These are phyloP conservation scores for Bucco capensis DNA, from an alignment of 2,113 vertebrate species.

Conservation along the genomic window DNA sequence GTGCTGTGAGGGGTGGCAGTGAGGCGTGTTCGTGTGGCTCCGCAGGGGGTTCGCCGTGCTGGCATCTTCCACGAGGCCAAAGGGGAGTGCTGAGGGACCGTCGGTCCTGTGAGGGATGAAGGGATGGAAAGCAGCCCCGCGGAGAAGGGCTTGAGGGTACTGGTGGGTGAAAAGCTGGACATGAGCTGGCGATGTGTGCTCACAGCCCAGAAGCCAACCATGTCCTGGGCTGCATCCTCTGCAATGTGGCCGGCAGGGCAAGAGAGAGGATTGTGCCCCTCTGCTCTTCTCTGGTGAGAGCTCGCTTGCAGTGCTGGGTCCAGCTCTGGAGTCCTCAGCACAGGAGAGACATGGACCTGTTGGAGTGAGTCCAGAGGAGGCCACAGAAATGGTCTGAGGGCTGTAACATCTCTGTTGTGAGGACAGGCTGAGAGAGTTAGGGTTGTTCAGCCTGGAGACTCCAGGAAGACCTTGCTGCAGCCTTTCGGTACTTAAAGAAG, in stretches of 20 bases:
- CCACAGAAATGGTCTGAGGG: background rate
- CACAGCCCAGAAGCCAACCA: background rate
- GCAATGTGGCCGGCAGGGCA: background rate
- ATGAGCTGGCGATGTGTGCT: background rate
- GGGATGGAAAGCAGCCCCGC: background rate
- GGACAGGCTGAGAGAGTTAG: background rate
- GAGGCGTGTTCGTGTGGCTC: fast-evolving
- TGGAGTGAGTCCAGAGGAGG: background rate
- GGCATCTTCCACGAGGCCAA: fast-evolving
- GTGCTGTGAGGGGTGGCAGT: fast-evolving
- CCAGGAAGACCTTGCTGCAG: background rate
- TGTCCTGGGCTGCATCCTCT: background rate
- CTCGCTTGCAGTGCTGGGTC: background rate
- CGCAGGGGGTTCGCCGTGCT: fast-evolving
- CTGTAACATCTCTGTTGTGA: background rate
- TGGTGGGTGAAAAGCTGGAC: background rate
- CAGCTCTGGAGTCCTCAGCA: background rate
- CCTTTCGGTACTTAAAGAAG: background rate
- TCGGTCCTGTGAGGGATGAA: background rate
- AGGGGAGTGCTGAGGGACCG: fast-evolving
- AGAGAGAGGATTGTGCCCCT: background rate
- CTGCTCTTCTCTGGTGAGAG: background rate
- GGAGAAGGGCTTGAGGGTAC: background rate
- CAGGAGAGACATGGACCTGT: background rate
- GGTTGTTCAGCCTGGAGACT: background rate